Evolutionary conservation across 2,113 vertebrate species (phyloP).

Genomic region (Phalacrocorax pelagicus): DNA sequence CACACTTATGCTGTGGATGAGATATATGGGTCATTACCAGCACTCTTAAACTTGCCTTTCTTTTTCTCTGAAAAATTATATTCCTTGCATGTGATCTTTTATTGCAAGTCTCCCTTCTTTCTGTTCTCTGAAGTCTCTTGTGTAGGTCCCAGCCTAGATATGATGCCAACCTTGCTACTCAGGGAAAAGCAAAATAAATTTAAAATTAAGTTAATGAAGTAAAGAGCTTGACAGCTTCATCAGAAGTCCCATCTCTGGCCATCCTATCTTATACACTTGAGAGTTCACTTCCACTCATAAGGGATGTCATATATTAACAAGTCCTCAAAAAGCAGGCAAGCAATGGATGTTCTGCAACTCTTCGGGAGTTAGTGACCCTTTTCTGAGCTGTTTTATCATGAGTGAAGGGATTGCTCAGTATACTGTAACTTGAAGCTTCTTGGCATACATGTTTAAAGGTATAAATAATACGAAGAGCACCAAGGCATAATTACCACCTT

Average conservation of each 20-base stretch:
- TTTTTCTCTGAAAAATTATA: background rate
- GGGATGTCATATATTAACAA: background rate
- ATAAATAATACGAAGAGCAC: constrained; percentile 52
- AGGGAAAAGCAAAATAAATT: background rate
- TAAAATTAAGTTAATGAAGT: background rate
- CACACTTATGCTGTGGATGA: background rate
- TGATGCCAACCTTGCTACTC: background rate
- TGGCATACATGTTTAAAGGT: constrained; percentile 34
- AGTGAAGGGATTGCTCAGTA: constrained; percentile 23
- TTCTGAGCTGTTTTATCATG: constrained; percentile 1
- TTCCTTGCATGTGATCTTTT: background rate
- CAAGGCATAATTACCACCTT: constrained; percentile 33
- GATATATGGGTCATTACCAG: background rate
- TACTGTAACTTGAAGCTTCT: constrained; percentile 24
- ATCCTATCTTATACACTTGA: background rate
- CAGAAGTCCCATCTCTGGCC: background rate
- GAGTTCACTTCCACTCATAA: background rate
- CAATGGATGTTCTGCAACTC: background rate
- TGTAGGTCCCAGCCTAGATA: background rate
- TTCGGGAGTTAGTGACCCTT: background rate
- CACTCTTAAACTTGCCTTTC: background rate
- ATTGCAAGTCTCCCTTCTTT: background rate
- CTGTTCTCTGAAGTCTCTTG: background rate
- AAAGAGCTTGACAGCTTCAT: background rate
- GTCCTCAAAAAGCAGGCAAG: background rate